These are phyloP conservation scores for Nymphalis polychloros DNA, from an alignment of 2,888 invertebrate species.

Conservation along the genomic window DNA sequence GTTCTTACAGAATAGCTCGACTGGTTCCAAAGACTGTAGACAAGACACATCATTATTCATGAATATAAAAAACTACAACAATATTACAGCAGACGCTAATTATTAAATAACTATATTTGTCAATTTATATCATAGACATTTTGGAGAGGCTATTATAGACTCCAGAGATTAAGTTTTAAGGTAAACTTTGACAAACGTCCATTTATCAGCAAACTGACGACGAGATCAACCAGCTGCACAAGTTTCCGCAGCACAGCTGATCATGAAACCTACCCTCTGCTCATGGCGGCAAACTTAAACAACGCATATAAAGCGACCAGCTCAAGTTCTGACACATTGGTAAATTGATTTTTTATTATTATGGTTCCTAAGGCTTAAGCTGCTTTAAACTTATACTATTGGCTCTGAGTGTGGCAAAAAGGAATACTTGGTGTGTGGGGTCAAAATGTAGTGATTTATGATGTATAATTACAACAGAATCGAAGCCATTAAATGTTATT, in stretches of 20 bases:
- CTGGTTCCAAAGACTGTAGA: too few species aligned
- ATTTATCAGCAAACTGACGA: constrained; percentile 17
- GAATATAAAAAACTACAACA: too few species aligned
- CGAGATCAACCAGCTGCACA: constrained; percentile 39
- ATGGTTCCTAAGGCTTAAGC: background rate
- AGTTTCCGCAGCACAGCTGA: constrained; percentile 55
- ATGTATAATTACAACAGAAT: background rate
- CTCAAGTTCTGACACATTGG: constrained; percentile 51
- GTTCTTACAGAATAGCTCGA: too few species aligned
- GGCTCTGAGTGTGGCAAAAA: background rate
- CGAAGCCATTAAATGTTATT: background rate
- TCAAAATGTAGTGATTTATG: background rate
- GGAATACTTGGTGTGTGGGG: background rate
- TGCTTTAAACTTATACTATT: too few species aligned
- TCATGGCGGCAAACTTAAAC: constrained; percentile 47
- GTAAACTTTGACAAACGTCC: background rate
- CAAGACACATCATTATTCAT: too few species aligned
- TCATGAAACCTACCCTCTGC: constrained; percentile 53
- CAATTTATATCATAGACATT: too few species aligned
- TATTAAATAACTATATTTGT: too few species aligned
- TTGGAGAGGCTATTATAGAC: too few species aligned
- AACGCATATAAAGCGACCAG: constrained; percentile 51
- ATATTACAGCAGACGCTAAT: too few species aligned
- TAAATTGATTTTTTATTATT: constrained; percentile 13
- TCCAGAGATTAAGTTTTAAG: too few species aligned